Evolutionary conservation across 2,797 vertebrate species (phyloP).

Genomic region (Chloroceryle inda): DNA sequence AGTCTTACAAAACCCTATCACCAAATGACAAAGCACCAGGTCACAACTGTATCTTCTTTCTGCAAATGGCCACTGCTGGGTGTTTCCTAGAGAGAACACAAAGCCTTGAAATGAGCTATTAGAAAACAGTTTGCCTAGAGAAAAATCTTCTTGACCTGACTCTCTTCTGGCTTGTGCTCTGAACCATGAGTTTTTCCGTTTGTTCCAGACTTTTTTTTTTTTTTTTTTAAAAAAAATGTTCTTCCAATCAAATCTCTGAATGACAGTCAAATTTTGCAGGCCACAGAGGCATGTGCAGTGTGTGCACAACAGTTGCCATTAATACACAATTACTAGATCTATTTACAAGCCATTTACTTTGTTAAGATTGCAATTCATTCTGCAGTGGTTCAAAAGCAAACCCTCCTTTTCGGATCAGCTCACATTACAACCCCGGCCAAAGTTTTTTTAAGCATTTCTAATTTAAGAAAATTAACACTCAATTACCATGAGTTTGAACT

Average conservation of each 20-base stretch:
- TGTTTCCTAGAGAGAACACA: background rate
- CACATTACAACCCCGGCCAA: background rate
- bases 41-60: background rate
- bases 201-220: background rate
- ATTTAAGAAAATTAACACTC: conserved; percentile 27
- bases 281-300: background rate
- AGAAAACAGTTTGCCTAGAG: background rate
- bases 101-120: background rate
- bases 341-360: conserved; percentile 52
- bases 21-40: background rate
- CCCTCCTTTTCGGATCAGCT: background rate
- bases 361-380: conserved; percentile 4
- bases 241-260: background rate
- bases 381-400: background rate
- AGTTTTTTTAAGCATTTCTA: conserved; percentile 28
- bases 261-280: background rate
- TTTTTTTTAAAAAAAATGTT: background rate
- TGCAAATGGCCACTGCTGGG: background rate
- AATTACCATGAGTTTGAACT: background rate
- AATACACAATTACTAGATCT: background rate
- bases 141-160: background rate
- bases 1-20: background rate
- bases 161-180: background rate
- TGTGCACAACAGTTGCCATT: background rate
- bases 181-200: background rate